Conservation (phyloP, 2,113 vertebrate species). For the Poecilia latipinna region DNA sequence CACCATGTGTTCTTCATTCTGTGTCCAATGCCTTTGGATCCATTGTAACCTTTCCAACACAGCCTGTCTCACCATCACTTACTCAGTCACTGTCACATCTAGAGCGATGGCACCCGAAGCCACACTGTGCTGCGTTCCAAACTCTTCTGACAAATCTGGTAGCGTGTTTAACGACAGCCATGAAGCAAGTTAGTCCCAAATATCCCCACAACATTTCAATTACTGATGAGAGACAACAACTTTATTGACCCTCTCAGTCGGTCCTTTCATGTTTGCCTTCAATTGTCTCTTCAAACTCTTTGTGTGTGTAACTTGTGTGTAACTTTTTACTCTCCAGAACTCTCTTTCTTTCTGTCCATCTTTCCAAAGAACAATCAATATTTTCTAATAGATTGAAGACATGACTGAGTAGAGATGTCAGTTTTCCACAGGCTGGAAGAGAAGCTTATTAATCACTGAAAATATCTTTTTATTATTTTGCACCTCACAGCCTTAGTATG, state of each 20-base stretch:
- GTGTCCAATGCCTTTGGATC: slow-evolving; percentile 18
- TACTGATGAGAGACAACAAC: slow-evolving; percentile 25
- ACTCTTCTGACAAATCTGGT: slow-evolving; percentile 31
- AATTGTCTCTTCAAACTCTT: slow-evolving; percentile 12
- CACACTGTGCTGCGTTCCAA: slow-evolving; percentile 2
- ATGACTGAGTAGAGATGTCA: slow-evolving; percentile 67
- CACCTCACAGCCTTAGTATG: slow-evolving; percentile 23
- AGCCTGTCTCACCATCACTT: slow-evolving; percentile 18
- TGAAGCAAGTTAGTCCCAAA: slow-evolving; percentile 4
- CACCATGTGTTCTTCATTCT: neutral
- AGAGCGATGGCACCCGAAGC: slow-evolving; percentile 7
- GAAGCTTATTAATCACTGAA: slow-evolving; percentile 72
- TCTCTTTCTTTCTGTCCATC: slow-evolving; percentile 17
- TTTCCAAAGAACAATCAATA: slow-evolving; percentile 63
- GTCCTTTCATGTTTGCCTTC: slow-evolving; percentile 40
- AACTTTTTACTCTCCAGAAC: neutral
- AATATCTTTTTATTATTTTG: slow-evolving; percentile 73
- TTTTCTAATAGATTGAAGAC: slow-evolving; percentile 71
- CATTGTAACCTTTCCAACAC: slow-evolving; percentile 35
- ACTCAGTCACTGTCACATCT: slow-evolving; percentile 59
- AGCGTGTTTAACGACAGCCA: slow-evolving; percentile 22
- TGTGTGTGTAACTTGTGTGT: too few relatives aligned
- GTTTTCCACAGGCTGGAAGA: slow-evolving; percentile 56
- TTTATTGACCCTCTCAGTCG: slow-evolving; percentile 39
- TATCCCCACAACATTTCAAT: slow-evolving; percentile 20